Conservation (phyloP, 2,797 vertebrate genomes). For the Sardinella longiceps region DNA sequence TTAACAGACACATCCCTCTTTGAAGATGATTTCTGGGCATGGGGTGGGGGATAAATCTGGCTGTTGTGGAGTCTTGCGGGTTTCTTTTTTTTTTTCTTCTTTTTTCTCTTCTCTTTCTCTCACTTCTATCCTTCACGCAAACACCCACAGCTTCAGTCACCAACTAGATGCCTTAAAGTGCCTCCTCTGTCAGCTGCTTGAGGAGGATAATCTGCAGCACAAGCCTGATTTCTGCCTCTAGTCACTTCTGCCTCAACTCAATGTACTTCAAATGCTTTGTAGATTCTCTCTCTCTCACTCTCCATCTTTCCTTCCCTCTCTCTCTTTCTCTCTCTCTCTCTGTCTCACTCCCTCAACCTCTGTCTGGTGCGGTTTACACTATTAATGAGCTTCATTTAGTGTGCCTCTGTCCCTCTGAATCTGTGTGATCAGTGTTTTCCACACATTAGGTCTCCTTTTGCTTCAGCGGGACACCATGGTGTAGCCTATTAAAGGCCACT, state of each 20-base stretch:
- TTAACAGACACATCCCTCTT: neutral
- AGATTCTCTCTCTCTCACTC: neutral
- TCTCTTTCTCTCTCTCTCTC: neutral
- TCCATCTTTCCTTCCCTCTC: neutral
- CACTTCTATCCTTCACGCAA: neutral
- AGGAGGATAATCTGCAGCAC: neutral
- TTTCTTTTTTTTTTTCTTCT: neutral
- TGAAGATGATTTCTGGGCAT: constrained; percentile 4
- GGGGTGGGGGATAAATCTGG: neutral
- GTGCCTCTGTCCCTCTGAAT: constrained; percentile 32
- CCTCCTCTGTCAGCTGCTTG: neutral
- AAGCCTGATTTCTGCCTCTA: neutral
- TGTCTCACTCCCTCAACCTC: neutral
- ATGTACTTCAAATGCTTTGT: constrained; percentile 13
- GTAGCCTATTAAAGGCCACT: neutral
- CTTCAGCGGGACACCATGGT: neutral
- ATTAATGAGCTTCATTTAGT: neutral
- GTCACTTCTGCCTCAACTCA: neutral
- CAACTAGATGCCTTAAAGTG: neutral
- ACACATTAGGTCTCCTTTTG: neutral
- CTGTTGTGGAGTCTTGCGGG: neutral
- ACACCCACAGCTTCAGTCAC: neutral
- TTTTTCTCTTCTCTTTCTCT: neutral
- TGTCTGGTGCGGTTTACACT: neutral
- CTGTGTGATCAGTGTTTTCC: constrained; percentile 17